Evolutionary conservation across 1,140 invertebrate genomes (phyloP).

Genomic region (Ganaspis sp.): DNA sequence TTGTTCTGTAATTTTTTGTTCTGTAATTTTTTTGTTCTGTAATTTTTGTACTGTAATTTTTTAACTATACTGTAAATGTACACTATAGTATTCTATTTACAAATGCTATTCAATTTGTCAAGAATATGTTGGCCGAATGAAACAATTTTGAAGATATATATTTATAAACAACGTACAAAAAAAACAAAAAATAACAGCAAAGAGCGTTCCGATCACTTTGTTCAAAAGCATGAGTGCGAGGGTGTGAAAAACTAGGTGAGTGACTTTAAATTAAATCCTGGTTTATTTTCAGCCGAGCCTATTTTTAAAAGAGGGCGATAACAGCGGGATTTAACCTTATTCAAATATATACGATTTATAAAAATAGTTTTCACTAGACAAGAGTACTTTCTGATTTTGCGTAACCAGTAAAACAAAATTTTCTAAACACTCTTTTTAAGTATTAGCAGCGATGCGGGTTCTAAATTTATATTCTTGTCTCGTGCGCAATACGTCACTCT

Average conservation of each 20-base stretch:
- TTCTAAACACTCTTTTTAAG: not conserved
- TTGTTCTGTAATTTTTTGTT: too few relatives aligned
- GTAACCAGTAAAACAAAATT: not conserved
- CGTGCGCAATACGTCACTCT: not conserved
- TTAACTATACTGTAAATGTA: too few relatives aligned
- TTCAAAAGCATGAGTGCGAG: conserved; percentile 4
- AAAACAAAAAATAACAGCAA: not conserved
- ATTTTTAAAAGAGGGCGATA: conserved; percentile 3
- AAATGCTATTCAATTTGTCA: too few relatives aligned
- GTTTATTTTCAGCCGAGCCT: not conserved
- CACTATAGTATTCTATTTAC: too few relatives aligned
- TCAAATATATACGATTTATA: not conserved
- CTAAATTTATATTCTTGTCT: conserved; percentile 15
- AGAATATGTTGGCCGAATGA: too few relatives aligned
- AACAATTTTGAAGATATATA: not conserved
- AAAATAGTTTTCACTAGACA: conserved; percentile 11
- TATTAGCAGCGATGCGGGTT: not conserved
- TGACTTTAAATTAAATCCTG: not conserved
- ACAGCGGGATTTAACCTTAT: not conserved
- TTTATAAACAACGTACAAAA: not conserved
- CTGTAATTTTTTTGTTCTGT: too few relatives aligned
- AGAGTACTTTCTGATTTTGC: conserved; percentile 25
- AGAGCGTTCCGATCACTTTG: not conserved
- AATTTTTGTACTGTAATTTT: too few relatives aligned
- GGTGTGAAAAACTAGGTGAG: conserved; percentile 11